Percentiles rank a stretch among this genome's conserved stretches.
phyloP scores from a whole-genome alignment of 2,888 invertebrate species.

The Heteropelma amictum region DNA sequence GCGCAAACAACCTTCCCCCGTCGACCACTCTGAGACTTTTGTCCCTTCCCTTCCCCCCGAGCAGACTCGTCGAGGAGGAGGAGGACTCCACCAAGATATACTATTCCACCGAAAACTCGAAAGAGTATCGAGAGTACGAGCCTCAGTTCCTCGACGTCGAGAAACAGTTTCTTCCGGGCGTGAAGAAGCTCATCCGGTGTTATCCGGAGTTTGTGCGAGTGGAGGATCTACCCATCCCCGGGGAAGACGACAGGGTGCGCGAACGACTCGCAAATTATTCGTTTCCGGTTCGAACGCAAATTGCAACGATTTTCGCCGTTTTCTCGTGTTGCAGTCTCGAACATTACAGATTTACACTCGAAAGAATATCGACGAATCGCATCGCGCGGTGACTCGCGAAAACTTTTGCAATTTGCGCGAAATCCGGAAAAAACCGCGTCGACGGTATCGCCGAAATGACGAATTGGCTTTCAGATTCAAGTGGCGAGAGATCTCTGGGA shows the following conservation, averaged over 20 bases:
- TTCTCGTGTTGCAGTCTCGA: background rate
- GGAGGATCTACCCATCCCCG: conserved; percentile 84
- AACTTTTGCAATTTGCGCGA: no score
- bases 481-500: conserved; percentile 89
- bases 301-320: background rate
- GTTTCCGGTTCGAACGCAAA: background rate
- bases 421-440: no score
- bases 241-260: conserved; percentile 83
- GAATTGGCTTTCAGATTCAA: conserved; percentile 78
- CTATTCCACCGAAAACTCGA: conserved; percentile 90
- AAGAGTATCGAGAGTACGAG: conserved; percentile 91
- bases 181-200: conserved; percentile 84
- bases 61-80: conserved; percentile 84
- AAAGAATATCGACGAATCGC: background rate
- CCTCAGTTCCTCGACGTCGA: conserved; percentile 88
- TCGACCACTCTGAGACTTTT: background rate
- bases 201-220: conserved; percentile 90
- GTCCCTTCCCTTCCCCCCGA: background rate
- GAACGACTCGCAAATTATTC: background rate
- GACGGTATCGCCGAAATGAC: no score
- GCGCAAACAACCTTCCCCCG: background rate
- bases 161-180: conserved; percentile 82
- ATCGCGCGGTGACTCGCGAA: no score
- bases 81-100: conserved; percentile 84
- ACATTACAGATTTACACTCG: background rate